These are phyloP conservation scores for Struthio camelus DNA, from an alignment of 2,113 vertebrate species.

Conservation along the genomic window DNA sequence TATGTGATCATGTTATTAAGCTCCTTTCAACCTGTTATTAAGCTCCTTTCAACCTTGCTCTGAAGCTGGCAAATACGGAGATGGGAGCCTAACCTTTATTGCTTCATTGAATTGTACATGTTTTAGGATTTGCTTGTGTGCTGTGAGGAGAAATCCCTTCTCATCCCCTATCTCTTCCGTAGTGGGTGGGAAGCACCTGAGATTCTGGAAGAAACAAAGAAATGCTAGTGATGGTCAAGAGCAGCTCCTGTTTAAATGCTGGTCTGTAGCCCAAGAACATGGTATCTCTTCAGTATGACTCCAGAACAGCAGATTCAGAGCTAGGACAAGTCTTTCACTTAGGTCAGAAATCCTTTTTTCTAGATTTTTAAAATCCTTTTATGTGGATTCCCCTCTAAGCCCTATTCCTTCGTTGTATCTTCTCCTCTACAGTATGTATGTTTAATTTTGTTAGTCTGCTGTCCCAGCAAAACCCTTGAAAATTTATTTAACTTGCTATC, in stretches of 20 bases:
- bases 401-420: neutral
- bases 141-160: neutral
- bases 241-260: neutral
- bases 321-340: neutral
- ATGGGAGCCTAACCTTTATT: neutral
- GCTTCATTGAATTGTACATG: neutral
- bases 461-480: neutral
- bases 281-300: neutral
- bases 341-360: neutral
- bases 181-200: neutral
- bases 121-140: neutral
- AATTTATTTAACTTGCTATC: neutral
- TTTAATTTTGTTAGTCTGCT: neutral
- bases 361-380: neutral
- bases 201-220: neutral
- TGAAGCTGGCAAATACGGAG: neutral
- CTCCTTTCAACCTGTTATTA: neutral
- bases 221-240: neutral
- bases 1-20: neutral
- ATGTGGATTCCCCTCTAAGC: neutral
- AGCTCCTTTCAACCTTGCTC: neutral
- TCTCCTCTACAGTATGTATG: neutral
- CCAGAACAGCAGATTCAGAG: neutral
- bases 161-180: neutral
- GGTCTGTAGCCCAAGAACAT: neutral